A percentile compares a stretch with the other conserved stretches of the same genome.
phyloP scores from a whole-genome alignment of 2,888 invertebrate genomes.

The Panorpa germanica region DNA sequence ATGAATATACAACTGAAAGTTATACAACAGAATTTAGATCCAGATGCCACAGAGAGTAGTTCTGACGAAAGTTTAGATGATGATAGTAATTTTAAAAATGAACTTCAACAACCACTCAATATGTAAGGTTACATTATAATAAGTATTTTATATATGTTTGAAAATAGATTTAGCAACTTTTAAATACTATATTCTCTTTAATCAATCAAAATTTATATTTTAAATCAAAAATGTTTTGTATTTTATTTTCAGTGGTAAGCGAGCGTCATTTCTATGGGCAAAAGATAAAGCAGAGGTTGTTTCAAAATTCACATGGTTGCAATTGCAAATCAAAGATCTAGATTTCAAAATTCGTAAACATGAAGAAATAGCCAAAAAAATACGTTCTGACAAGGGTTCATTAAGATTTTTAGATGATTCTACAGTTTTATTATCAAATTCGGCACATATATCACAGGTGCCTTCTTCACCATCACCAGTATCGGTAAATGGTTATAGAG shows the following conservation, averaged over 20 bases:
- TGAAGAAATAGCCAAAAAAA: conserved; percentile 55
- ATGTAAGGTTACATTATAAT: conserved; percentile 53
- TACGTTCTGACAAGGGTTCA: conserved; percentile 38
- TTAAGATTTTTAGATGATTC: conserved; percentile 25
- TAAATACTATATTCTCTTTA: too few species aligned
- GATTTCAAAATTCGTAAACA: conserved; percentile 83
- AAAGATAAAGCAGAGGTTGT: conserved; percentile 66
- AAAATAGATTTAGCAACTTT: too few species aligned
- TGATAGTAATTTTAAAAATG: conserved; percentile 64
- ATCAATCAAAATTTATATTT: conserved; percentile 4
- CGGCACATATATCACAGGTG: neutral
- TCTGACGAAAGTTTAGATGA: conserved; percentile 91
- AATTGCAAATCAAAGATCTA: conserved; percentile 80
- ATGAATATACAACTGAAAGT: conserved; percentile 52
- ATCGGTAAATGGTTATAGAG: conserved; percentile 42
- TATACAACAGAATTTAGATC: conserved; percentile 63
- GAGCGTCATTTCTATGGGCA: conserved; percentile 68
- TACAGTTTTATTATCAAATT: conserved; percentile 7
- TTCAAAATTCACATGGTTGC: conserved; percentile 79
- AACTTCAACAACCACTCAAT: conserved; percentile 52
- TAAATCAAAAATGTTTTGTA: conserved; percentile 6
- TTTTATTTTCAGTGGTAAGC: conserved; percentile 44
- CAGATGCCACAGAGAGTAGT: conserved; percentile 85
- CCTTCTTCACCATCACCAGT: conserved; percentile 16
- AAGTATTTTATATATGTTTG: too few species aligned